A percentile compares a stretch with the other conserved stretches of the same genome.
Conservation (phyloP, 2,888 invertebrate genomes). For the Antitype chi region DNA sequence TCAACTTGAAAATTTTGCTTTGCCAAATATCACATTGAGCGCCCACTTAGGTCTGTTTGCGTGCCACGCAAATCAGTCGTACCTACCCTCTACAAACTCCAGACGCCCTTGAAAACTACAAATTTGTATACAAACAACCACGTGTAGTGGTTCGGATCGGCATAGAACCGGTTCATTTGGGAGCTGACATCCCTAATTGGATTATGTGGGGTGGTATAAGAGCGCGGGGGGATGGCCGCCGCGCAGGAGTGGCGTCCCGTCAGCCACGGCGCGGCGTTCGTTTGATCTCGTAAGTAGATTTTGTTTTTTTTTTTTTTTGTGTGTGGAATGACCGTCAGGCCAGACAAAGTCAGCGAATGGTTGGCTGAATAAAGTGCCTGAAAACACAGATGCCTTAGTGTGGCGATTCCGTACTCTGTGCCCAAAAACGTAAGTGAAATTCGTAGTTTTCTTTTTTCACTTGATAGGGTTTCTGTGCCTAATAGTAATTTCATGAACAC, state of each 20-base stretch:
- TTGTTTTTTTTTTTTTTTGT: slow-evolving; percentile 29
- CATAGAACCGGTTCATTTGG: slow-evolving; percentile 66
- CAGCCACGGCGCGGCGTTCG: slow-evolving; percentile 82
- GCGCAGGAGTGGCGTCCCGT: slow-evolving; percentile 83
- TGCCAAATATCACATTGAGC: too few relatives aligned
- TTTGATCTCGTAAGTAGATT: slow-evolving; percentile 76
- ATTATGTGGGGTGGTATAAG: slow-evolving; percentile 79
- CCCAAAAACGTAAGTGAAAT: neutral
- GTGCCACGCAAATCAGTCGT: neutral
- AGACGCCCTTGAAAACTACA: slow-evolving; percentile 62
- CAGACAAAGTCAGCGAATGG: accelerated
- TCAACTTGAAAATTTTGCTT: too few relatives aligned
- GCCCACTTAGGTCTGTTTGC: neutral
- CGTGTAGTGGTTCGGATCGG: slow-evolving; percentile 50
- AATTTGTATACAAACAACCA: slow-evolving; percentile 64
- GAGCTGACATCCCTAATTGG: slow-evolving; percentile 75
- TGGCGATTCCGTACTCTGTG: neutral
- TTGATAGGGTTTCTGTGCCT: too few relatives aligned
- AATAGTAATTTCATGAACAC: neutral
- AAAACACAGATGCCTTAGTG: neutral
- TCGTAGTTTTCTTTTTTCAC: neutral
- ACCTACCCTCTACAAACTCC: slow-evolving; percentile 14
- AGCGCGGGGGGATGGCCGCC: slow-evolving; percentile 65
- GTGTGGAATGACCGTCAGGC: neutral
- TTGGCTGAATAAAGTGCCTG: neutral